Evolutionary conservation across 2,113 vertebrate species (phyloP).

Genomic region (Loxodonta africana): DNA sequence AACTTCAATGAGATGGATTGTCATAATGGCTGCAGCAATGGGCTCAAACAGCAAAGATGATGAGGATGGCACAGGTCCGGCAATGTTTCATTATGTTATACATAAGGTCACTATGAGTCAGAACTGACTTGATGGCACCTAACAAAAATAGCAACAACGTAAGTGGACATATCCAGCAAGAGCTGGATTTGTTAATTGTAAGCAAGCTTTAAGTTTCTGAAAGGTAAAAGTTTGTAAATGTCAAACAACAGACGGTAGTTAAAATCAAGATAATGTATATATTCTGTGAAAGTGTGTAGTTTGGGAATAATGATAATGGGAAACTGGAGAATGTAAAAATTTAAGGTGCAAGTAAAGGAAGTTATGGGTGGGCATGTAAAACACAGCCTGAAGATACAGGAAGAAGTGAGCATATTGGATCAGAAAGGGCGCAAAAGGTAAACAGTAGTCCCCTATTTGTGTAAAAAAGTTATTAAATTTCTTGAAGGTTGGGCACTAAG

Average conservation of each 20-base stretch:
- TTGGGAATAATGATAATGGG: neutral
- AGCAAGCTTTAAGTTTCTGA: neutral
- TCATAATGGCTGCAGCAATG: too few relatives aligned
- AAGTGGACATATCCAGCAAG: neutral
- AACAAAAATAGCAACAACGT: too few relatives aligned
- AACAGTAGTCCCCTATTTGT: neutral
- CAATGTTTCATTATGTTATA: too few relatives aligned
- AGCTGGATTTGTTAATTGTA: neutral
- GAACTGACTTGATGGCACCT: too few relatives aligned
- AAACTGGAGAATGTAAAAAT: neutral
- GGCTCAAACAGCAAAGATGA: too few relatives aligned
- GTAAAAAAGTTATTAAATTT: constrained; percentile 35
- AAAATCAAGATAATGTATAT: neutral
- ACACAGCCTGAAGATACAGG: neutral
- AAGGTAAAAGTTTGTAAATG: neutral
- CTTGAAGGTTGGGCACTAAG: neutral
- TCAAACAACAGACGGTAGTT: neutral
- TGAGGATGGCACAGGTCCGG: too few relatives aligned
- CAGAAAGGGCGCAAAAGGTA: neutral
- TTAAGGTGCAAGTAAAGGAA: neutral
- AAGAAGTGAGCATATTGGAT: neutral
- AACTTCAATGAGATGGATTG: too few relatives aligned
- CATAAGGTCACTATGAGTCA: too few relatives aligned
- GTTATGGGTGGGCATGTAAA: neutral
- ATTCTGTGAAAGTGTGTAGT: neutral